Conservation (phyloP, 2,888 invertebrate genomes). For the Notodonta dromedarius region DNA sequence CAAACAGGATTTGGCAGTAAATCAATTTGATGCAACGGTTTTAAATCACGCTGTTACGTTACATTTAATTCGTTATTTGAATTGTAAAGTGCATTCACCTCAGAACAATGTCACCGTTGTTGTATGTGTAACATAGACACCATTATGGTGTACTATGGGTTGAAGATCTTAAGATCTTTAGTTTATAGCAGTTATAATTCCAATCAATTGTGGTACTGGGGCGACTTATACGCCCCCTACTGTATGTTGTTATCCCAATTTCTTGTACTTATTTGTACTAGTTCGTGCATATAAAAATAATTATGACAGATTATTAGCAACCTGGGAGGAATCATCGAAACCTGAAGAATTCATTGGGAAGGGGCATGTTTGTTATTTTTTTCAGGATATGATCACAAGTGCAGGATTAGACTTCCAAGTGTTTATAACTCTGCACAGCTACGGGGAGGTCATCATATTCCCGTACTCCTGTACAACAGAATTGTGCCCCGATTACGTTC, state of each 20-base stretch:
- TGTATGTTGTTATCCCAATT: too few species aligned
- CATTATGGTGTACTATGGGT: too few species aligned
- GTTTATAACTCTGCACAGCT: conserved; percentile 74
- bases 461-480: conserved; percentile 65
- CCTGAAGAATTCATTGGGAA: neutral
- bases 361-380: conserved; percentile 9
- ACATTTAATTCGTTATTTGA: conserved; percentile 50
- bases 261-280: too few species aligned
- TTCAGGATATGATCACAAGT: conserved; percentile 62
- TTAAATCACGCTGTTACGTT: conserved; percentile 58
- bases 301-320: too few species aligned
- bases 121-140: neutral
- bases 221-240: too few species aligned
- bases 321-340: neutral
- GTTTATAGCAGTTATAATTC: too few species aligned
- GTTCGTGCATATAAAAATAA: too few species aligned
- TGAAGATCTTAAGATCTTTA: too few species aligned
- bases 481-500: conserved; percentile 67
- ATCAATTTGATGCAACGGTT: conserved; percentile 59
- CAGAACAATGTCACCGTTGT: conserved; percentile 7
- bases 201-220: too few species aligned
- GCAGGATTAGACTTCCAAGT: conserved; percentile 65
- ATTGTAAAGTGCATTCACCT: conserved; percentile 24
- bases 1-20: conserved; percentile 74
- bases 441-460: conserved; percentile 72